Base-by-base conservation (phyloP, 2,797 vertebrate genomes). In the Bucorvus abyssinicus region DNA sequence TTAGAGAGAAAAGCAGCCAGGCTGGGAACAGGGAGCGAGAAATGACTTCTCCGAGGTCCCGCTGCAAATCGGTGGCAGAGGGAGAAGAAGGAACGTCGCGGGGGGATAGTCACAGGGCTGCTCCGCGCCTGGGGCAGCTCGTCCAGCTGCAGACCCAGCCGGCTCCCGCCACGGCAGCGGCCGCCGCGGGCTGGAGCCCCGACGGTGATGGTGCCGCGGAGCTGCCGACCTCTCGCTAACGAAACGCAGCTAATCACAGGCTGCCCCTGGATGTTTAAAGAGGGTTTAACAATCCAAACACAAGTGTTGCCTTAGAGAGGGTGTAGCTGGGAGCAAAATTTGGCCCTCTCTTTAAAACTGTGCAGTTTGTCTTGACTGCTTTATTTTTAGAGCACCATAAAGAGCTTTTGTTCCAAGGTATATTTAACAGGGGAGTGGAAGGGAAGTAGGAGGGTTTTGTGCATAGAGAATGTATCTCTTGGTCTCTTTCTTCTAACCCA, bases 391-490 rank as follows among this genome's bases (percentile, higher is more conserved):
- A 96, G 87, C 88, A 82, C 93, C 95, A 97, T 95, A 97, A 97
- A 96, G 89, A 67, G 92, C 96, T 96, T 97, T 97, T 97, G 96
- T 97, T 96, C 92, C 88, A 93, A 89, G 92, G 94, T 97, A 95
- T 97, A 96, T 96, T 97, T 97, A 96, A 96, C 90, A 95, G 96
- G 97, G 96, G 96, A 96, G 97, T 88, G 96, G 93, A 96, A 89
- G 93, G 93, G 95, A 96, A 96, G 91, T 93, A 85, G 95, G 93
- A 94, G 90, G 94, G 92, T 88, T 94, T 55, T 95, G 85, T 87
- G 91, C 87, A 76, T 38, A 68, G 95, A 44, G 95, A 95, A 94
- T 93, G 73, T 87, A 90, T 97, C 93, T 91, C 81, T 91, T 95
- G 90, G 89, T 85, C 90, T 90, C 70, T 93, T 89, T 94, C 76